Conservation (phyloP, 2,113 vertebrate species). For the Oxyura jamaicensis region DNA sequence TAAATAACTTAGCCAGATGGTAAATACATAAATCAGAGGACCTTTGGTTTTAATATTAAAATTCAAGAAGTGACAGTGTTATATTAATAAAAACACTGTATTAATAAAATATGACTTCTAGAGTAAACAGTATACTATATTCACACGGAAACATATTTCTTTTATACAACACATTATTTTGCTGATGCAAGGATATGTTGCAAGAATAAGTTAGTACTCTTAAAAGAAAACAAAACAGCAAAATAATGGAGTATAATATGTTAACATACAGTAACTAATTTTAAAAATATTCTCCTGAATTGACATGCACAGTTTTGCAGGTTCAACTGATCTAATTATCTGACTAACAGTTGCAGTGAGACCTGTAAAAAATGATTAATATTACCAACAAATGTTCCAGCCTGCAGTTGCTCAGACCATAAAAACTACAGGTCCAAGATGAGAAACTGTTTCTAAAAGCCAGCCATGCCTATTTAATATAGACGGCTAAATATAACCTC, state of each 20-base stretch:
- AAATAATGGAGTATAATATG: constrained; percentile 63
- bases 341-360: constrained; percentile 62
- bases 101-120: constrained; percentile 76
- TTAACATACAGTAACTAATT: constrained; percentile 58
- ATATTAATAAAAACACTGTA: constrained; percentile 77
- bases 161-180: constrained; percentile 72
- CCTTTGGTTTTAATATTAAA: constrained; percentile 74
- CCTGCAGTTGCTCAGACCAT: constrained; percentile 59
- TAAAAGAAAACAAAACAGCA: constrained; percentile 71
- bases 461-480: constrained; percentile 62
- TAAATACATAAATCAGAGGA: constrained; percentile 75
- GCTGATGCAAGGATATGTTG: constrained; percentile 64
- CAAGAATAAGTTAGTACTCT: constrained; percentile 66
- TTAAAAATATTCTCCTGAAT: constrained; percentile 59
- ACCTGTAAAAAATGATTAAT: constrained; percentile 66
- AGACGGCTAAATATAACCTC: constrained; percentile 63
- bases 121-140: constrained; percentile 67
- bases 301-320: constrained; percentile 58
- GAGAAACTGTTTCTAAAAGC: constrained; percentile 60
- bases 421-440: constrained; percentile 62
- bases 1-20: constrained; percentile 77
- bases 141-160: constrained; percentile 72
- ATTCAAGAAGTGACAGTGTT: constrained; percentile 73
- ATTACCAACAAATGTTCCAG: constrained; percentile 63
- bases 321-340: constrained; percentile 64